A percentile compares a stretch with the other conserved stretches of the same genome.
phyloP scores from a whole-genome alignment of 2,888 invertebrate species.

The Callosobruchus maculatus region DNA sequence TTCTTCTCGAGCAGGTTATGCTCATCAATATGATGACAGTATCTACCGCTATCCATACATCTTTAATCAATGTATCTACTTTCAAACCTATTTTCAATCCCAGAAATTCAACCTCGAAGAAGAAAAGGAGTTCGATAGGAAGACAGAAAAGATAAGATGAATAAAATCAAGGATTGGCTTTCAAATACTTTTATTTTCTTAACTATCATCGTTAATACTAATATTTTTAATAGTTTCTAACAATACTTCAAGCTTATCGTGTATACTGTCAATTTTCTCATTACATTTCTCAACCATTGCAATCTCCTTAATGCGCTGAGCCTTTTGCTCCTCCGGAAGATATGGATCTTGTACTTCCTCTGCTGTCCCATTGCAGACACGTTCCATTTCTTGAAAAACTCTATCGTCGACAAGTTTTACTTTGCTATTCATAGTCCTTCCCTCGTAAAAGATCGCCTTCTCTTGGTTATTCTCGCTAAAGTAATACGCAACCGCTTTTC shows the following conservation, averaged over 20 bases:
- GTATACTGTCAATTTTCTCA: too few relatives aligned
- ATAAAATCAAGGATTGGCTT: too few relatives aligned
- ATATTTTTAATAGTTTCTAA: too few relatives aligned
- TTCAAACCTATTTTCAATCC: conserved; percentile 21
- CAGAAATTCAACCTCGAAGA: conserved; percentile 24
- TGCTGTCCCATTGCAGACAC: not conserved
- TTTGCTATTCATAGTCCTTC: conserved; percentile 16
- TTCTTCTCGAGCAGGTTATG: conserved; percentile 20
- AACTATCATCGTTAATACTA: too few relatives aligned
- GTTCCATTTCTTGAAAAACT: conserved; percentile 24
- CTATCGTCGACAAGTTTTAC: conserved; percentile 25
- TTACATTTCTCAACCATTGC: too few relatives aligned
- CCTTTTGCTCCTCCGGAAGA: too few relatives aligned
- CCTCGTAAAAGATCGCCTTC: conserved; percentile 26
- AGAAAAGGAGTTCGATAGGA: too few relatives aligned
- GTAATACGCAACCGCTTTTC: conserved; percentile 18
- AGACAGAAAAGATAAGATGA: too few relatives aligned
- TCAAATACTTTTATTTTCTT: too few relatives aligned
- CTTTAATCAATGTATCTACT: conserved; percentile 21
- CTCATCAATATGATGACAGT: conserved; percentile 29
- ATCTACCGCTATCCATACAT: conserved; percentile 32
- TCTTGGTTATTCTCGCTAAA: conserved; percentile 12
- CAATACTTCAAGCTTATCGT: too few relatives aligned
- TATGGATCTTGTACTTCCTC: not conserved
- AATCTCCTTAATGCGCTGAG: too few relatives aligned